These are phyloP conservation scores for Eulithis prunata DNA, from an alignment of 2,888 invertebrate species.

Conservation along the genomic window DNA sequence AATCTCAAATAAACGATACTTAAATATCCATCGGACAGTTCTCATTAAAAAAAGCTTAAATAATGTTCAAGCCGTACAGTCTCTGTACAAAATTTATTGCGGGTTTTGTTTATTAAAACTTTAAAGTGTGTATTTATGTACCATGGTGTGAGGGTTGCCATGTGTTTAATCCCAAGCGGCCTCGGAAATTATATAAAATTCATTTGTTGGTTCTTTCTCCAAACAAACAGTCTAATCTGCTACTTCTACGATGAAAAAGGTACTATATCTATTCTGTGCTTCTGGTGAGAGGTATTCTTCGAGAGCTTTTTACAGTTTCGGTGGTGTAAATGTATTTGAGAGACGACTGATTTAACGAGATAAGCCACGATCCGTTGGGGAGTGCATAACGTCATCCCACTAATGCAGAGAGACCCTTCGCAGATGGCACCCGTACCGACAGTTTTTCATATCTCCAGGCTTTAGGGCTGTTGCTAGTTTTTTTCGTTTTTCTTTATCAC, in stretches of 20 bases:
- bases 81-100: constrained; percentile 21
- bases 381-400: constrained; percentile 83
- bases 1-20: constrained; percentile 9
- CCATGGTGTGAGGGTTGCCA: constrained; percentile 16
- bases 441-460: constrained; percentile 69
- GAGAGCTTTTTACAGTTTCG: constrained; percentile 63
- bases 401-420: constrained; percentile 79
- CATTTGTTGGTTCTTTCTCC: constrained; percentile 27
- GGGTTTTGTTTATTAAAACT: constrained; percentile 13
- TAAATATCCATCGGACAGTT: constrained; percentile 11
- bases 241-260: too few species aligned
- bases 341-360: constrained; percentile 72
- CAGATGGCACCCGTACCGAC: constrained; percentile 79
- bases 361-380: constrained; percentile 76
- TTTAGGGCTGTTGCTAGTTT: constrained; percentile 51
- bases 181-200: constrained; percentile 44
- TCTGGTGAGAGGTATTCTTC: constrained; percentile 51
- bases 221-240: too few species aligned
- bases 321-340: constrained; percentile 63
- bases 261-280: too few species aligned
- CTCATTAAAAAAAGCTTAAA: constrained; percentile 22
- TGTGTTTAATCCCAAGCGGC: constrained; percentile 13
- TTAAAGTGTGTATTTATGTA: constrained; percentile 25
- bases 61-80: constrained; percentile 16
- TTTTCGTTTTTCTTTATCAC: constrained; percentile 1